Evolutionary conservation across 2,888 invertebrate species (phyloP).

Genomic region (Odontocolon sp.): DNA sequence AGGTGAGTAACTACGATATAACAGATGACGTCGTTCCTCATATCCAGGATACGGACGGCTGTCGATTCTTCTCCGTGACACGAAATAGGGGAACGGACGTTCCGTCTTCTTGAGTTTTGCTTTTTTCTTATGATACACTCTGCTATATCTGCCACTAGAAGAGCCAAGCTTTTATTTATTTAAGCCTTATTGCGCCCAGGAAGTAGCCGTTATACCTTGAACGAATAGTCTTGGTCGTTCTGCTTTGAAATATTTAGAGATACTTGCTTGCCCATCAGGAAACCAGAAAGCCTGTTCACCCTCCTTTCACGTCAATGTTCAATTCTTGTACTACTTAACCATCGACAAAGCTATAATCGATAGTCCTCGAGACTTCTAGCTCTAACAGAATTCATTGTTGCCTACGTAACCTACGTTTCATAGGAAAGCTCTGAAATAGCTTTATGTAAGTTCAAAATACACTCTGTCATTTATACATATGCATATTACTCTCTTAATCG

Average conservation of each 20-base stretch:
- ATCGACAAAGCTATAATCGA: background rate
- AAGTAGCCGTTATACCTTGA: conserved; percentile 53
- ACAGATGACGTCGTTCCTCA: conserved; percentile 3
- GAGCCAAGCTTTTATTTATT: conserved; percentile 63
- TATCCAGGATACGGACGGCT: conserved; percentile 20
- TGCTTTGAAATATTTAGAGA: conserved; percentile 63
- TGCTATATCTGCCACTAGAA: background rate
- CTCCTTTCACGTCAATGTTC: background rate
- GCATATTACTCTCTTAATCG: no score
- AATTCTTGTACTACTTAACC: background rate
- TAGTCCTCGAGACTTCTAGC: no score
- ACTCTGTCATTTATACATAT: no score
- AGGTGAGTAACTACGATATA: background rate
- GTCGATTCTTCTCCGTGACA: conserved; percentile 28
- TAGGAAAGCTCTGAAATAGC: no score
- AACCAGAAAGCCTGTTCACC: background rate
- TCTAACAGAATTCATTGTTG: no score
- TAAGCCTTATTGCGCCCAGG: conserved; percentile 64
- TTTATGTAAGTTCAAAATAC: no score
- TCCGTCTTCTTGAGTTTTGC: background rate
- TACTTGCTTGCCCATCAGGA: background rate
- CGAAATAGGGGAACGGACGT: conserved; percentile 1
- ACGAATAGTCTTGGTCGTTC: conserved; percentile 58
- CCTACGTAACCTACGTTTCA: no score
- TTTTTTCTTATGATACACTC: conserved; percentile 1